Evolutionary conservation across 2,797 vertebrate species (phyloP).

Genomic region (Hybognathus amarus): DNA sequence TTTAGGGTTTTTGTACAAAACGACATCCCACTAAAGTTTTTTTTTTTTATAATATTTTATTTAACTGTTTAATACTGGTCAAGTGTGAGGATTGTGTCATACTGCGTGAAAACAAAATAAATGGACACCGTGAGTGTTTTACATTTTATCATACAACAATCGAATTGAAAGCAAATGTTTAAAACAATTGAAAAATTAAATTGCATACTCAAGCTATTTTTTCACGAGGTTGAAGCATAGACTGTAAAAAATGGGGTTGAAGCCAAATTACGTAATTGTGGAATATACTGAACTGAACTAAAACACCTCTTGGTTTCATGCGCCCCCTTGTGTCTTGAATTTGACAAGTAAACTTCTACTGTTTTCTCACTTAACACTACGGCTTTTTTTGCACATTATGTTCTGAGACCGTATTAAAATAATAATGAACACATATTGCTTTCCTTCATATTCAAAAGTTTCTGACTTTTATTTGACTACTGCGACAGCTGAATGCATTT

Average conservation of each 20-base stretch:
- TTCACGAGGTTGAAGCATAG: neutral
- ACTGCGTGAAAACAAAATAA: neutral
- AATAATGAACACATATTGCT: neutral
- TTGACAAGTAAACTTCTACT: neutral
- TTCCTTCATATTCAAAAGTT: neutral
- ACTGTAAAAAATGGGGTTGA: no score
- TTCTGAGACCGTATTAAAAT: neutral
- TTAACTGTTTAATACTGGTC: no score
- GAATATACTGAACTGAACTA: neutral
- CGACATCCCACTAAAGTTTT: neutral
- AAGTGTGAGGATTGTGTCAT: neutral
- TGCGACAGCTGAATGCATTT: neutral
- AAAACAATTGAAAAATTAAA: no score
- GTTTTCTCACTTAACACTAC: no score
- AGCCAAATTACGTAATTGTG: neutral
- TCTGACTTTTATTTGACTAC: neutral
- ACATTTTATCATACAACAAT: neutral
- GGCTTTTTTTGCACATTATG: neutral
- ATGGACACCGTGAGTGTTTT: neutral
- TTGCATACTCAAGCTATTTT: neutral
- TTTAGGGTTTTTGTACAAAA: neutral
- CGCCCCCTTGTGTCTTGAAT: slow-evolving; percentile 4
- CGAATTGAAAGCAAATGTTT: neutral
- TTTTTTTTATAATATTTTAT: no score
- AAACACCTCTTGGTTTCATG: neutral